These are phyloP conservation scores for Colius striatus DNA, from an alignment of 2,113 vertebrate genomes.

Conservation along the genomic window DNA sequence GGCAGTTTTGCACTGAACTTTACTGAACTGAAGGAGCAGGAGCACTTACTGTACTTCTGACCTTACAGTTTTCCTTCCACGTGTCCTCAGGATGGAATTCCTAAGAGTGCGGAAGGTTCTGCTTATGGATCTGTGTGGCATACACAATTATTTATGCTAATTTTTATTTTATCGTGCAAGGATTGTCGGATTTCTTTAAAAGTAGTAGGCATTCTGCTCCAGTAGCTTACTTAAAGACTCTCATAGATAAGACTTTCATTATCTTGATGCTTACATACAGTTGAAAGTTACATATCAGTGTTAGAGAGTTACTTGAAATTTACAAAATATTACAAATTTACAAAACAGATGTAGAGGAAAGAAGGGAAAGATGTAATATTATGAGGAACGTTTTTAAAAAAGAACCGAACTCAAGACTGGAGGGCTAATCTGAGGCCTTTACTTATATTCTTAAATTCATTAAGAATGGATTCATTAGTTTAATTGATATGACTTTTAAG, in stretches of 20 bases:
- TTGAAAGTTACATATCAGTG: background rate
- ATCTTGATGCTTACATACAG: background rate
- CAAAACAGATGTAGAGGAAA: background rate
- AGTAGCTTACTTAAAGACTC: background rate
- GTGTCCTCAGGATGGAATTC: background rate
- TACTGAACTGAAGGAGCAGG: background rate
- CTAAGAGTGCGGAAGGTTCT: background rate
- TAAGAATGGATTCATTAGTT: background rate
- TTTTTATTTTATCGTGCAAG: background rate
- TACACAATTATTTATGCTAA: background rate
- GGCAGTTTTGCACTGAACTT: background rate
- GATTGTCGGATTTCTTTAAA: background rate
- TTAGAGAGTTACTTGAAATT: background rate
- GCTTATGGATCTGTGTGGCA: background rate
- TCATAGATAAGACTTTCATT: background rate
- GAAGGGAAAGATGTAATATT: background rate
- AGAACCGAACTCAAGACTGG: background rate
- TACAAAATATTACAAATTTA: background rate
- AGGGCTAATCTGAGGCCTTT: background rate
- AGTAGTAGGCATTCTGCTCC: background rate
- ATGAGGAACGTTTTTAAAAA: background rate
- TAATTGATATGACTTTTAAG: background rate
- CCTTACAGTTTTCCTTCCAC: background rate
- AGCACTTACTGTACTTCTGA: background rate
- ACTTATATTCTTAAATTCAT: background rate